Conservation (phyloP, 2,888 invertebrate genomes). For the Cerastis rubricosa region DNA sequence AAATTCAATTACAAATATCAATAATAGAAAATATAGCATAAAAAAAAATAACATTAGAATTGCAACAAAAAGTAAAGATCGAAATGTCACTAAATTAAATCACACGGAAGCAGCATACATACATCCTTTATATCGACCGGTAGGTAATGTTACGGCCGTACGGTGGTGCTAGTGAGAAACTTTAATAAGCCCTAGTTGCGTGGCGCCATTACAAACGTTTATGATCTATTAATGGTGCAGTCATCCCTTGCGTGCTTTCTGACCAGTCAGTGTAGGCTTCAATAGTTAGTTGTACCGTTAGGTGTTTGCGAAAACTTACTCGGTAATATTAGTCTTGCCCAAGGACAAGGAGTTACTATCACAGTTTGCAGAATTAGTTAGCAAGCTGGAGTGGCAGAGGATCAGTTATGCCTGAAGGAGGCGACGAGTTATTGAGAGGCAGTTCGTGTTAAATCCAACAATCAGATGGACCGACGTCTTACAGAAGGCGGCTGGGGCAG, state of each 20-base stretch:
- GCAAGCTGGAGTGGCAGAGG: not conserved
- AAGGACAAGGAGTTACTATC: not conserved
- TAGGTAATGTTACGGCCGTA: not conserved
- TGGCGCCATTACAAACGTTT: not conserved
- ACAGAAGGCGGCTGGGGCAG: not conserved
- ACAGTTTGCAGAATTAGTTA: not conserved
- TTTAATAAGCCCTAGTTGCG: not conserved
- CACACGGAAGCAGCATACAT: no score
- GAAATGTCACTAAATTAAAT: no score
- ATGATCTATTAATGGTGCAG: constrained; percentile 6
- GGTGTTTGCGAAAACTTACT: not conserved
- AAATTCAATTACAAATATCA: no score
- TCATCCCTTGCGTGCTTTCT: not conserved
- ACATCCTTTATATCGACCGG: not conserved
- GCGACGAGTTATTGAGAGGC: not conserved
- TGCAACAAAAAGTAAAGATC: no score
- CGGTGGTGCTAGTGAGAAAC: not conserved
- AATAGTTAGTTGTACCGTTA: not conserved
- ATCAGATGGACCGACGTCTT: no score
- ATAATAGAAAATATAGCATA: no score
- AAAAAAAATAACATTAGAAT: no score
- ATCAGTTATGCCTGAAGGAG: not conserved
- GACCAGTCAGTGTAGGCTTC: not conserved
- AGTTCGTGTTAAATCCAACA: not conserved
- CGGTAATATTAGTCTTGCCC: not conserved